phyloP scores from a whole-genome alignment of 2,797 vertebrate species.

The Liparis tanakae region DNA sequence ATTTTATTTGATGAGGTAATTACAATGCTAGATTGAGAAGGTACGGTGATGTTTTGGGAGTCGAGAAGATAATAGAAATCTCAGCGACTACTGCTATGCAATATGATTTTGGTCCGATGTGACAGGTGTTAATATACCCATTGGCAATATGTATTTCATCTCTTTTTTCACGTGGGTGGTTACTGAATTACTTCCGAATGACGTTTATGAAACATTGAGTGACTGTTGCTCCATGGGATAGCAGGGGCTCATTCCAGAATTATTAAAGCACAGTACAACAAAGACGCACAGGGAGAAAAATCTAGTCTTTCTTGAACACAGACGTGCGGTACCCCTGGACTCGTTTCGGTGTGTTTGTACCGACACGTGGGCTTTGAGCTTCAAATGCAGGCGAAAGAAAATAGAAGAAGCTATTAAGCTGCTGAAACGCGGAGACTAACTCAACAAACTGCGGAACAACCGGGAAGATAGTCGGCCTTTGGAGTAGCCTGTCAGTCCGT shows the following conservation, averaged over 20 bases:
- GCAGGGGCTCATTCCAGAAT: slow-evolving; percentile 45
- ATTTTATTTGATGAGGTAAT: slow-evolving; percentile 77
- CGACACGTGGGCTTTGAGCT: slow-evolving; percentile 44
- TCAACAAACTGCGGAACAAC: slow-evolving; percentile 66
- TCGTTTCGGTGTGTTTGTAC: slow-evolving; percentile 57
- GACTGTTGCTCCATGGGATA: slow-evolving; percentile 56
- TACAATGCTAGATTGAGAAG: slow-evolving; percentile 67
- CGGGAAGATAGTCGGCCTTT: slow-evolving; percentile 54
- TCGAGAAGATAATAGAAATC: slow-evolving; percentile 71
- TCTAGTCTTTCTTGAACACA: slow-evolving; percentile 52
- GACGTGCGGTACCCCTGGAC: slow-evolving; percentile 60
- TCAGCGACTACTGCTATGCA: slow-evolving; percentile 49
- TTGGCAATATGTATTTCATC: slow-evolving; percentile 74
- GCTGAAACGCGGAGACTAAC: slow-evolving; percentile 66
- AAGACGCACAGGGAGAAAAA: slow-evolving; percentile 35
- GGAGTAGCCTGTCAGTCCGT: slow-evolving; percentile 47
- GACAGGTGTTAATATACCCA: slow-evolving; percentile 77
- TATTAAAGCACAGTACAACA: slow-evolving; percentile 50
- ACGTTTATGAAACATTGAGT: slow-evolving; percentile 73
- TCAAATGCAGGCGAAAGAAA: slow-evolving; percentile 58
- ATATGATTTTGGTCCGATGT: slow-evolving; percentile 68
- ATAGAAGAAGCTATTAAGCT: slow-evolving; percentile 74
- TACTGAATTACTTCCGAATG: slow-evolving; percentile 75
- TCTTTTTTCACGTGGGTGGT: slow-evolving; percentile 72
- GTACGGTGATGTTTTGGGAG: slow-evolving; percentile 67